These are phyloP conservation scores for Kryphioiulus occultus DNA, from an alignment of 2,888 invertebrate genomes.

Conservation along the genomic window DNA sequence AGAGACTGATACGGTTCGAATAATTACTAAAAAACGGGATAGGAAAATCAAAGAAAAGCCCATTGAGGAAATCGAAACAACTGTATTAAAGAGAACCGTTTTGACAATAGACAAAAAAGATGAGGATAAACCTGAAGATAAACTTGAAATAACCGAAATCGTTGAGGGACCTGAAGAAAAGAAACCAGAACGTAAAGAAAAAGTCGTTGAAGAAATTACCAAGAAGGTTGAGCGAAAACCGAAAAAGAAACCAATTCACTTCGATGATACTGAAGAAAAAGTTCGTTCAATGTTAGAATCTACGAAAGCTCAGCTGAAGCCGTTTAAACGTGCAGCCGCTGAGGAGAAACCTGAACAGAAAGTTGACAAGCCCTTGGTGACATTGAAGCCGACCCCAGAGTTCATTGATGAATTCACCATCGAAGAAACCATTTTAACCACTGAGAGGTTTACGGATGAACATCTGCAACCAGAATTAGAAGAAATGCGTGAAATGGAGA, in stretches of 20 bases:
- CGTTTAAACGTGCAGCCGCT: neutral
- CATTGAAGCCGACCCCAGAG: neutral
- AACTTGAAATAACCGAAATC: neutral
- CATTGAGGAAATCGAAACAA: no score
- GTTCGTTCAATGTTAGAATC: neutral
- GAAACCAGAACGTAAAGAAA: conserved; percentile 36
- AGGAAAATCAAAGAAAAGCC: no score
- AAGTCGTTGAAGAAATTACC: conserved; percentile 39
- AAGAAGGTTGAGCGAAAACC: conserved; percentile 26
- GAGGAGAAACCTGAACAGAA: neutral
- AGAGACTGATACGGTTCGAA: neutral
- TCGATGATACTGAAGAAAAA: neutral
- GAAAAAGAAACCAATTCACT: conserved; percentile 35
- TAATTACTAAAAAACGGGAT: neutral
- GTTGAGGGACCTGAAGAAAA: neutral
- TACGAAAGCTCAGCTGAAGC: neutral
- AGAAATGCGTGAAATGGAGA: conserved; percentile 17
- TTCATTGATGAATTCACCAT: conserved; percentile 13
- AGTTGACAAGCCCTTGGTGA: neutral
- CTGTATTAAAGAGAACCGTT: no score
- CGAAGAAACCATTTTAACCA: neutral
- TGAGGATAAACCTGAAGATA: no score
- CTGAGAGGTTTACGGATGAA: neutral
- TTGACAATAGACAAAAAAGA: no score
- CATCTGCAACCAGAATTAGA: neutral